Conservation (phyloP, 2,797 vertebrate genomes). For the Parambassis ranga region DNA sequence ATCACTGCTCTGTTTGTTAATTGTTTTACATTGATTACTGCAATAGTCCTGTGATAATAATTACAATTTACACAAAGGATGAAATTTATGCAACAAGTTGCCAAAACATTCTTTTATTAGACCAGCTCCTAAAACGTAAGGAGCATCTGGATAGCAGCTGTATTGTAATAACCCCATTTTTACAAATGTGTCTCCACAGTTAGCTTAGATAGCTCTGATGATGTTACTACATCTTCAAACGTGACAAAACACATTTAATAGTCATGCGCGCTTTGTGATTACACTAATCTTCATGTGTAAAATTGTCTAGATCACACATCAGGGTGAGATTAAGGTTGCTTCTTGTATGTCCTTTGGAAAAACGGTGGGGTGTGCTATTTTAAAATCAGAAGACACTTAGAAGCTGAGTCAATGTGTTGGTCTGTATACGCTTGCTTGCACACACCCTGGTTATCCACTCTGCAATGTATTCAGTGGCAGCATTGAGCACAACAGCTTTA, state of each 20-base stretch:
- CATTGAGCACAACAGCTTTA: constrained; percentile 69
- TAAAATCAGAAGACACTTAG: constrained; percentile 10
- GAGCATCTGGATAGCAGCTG: background rate
- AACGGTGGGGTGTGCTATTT: constrained; percentile 7
- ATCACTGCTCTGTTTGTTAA: background rate
- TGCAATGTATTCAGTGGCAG: constrained; percentile 60
- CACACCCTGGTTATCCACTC: constrained; percentile 51
- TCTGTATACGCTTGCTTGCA: constrained; percentile 17
- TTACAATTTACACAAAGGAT: too few relatives aligned
- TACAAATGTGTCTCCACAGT: background rate
- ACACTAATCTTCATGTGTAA: background rate
- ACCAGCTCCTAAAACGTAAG: background rate
- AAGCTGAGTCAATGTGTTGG: constrained; percentile 48
- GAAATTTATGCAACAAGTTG: background rate
- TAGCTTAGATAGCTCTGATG: background rate
- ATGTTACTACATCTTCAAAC: background rate
- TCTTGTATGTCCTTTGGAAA: constrained; percentile 1
- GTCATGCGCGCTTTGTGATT: background rate
- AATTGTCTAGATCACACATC: background rate
- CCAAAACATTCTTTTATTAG: background rate
- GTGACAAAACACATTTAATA: background rate
- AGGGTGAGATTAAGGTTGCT: constrained; percentile 1
- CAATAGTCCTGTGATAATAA: background rate
- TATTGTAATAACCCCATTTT: background rate
- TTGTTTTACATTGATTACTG: too few relatives aligned